Conservation (phyloP, 2,888 invertebrate genomes). For the Escarpia spicata region DNA sequence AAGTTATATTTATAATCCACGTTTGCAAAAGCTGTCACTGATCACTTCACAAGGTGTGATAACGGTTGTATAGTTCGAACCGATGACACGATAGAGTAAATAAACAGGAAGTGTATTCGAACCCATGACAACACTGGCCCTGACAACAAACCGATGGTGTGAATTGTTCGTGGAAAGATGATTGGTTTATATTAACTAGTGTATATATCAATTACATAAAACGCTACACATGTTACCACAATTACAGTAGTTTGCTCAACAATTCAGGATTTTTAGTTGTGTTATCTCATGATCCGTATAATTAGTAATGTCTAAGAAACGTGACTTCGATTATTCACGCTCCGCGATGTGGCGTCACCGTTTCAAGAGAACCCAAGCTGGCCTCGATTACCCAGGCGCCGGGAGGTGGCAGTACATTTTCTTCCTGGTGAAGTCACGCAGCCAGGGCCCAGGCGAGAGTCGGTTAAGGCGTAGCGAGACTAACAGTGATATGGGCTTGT, state of each 20-base stretch:
- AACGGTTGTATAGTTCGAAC: background rate
- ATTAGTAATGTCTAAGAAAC: too few relatives aligned
- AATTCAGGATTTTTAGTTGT: background rate
- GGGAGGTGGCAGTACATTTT: too few relatives aligned
- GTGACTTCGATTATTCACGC: too few relatives aligned
- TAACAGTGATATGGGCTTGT: too few relatives aligned
- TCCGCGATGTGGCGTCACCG: too few relatives aligned
- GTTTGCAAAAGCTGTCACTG: background rate
- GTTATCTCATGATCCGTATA: too few relatives aligned
- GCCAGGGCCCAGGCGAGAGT: too few relatives aligned
- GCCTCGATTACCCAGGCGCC: too few relatives aligned
- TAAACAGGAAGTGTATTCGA: background rate
- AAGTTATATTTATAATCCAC: background rate
- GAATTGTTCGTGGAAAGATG: background rate
- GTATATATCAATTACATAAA: background rate
- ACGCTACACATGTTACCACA: background rate
- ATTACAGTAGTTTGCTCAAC: background rate
- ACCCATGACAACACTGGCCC: background rate
- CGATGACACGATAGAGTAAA: background rate
- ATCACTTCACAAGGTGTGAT: background rate
- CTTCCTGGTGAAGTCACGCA: too few relatives aligned
- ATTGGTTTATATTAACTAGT: background rate
- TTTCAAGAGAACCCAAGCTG: too few relatives aligned
- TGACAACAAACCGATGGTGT: background rate
- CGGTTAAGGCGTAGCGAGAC: too few relatives aligned